Base-by-base conservation (phyloP, 2,797 vertebrate species). In the Pipistrellus kuhlii region DNA sequence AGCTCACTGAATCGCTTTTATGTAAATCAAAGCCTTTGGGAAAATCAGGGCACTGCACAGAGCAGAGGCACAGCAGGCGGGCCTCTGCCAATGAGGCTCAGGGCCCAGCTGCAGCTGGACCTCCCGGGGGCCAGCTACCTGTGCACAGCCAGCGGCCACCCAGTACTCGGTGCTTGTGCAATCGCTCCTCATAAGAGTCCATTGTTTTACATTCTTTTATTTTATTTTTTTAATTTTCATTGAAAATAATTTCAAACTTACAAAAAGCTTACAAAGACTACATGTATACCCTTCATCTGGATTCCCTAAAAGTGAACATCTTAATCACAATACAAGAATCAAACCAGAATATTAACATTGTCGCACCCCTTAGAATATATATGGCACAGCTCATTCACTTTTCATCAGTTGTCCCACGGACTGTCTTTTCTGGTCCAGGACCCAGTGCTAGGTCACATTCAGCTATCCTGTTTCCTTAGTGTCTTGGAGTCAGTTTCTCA, bases 181-280 rank as follows among this genome's bases (percentile, higher is more conserved):
- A 7, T 3, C 6, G 0, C 14, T 46, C 30, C 27, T 68, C 27
- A 5, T 1, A 23, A 32, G 3, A 85, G 46, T 75, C 81, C 51
- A 2, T n/a, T 53, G 38, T 38, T 78, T 78, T 72, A 88, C 18
- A 41, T 46, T 44, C 18, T 44, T 59, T 48, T 72, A 32, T 17
- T 82, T 91, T 72, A 30, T 17, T 85, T 91, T 92, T n/a, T 69
- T 30, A 41, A 73, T 78, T 41, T 85, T 32, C 15, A 51, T 30
- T 89, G 87, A 41, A 87, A 87, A 69, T 77, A 38, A 88, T 62
- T 30, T 75, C 57, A 62, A 62, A 35, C 4, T 71, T 66, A 62
- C 2, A 11, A 51, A 91, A 80, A 85, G 20, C 0, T 73, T 76
- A 20, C 18, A 72, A 83, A 38, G 55, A 86, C 32, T 73, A 57